Conservation (phyloP, 2,113 vertebrate species). For the Peucedramus taeniatus region DNA sequence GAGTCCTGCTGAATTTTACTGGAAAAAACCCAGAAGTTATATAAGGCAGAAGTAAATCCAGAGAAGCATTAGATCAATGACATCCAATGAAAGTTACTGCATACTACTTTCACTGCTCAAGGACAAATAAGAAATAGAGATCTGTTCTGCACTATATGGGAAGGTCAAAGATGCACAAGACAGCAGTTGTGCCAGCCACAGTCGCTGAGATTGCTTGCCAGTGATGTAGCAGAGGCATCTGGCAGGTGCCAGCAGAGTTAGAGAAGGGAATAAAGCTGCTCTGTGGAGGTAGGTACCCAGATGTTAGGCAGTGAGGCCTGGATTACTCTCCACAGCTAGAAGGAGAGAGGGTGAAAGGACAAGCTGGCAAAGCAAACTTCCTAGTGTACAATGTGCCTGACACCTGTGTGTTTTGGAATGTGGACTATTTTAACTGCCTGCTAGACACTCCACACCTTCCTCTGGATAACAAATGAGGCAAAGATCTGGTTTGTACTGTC, state of each 20-base stretch:
- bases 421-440: not conserved
- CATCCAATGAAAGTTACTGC: not conserved
- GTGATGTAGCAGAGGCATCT: not conserved
- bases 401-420: accelerated
- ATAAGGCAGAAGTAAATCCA: not conserved
- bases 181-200: not conserved
- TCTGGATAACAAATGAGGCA: not conserved
- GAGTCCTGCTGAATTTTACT: not conserved
- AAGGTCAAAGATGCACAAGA: not conserved
- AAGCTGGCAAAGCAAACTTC: not conserved
- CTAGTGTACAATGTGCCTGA: accelerated
- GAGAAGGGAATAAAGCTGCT: not conserved
- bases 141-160: not conserved
- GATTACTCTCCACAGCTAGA: not conserved
- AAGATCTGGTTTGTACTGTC: not conserved
- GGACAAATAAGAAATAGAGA: not conserved
- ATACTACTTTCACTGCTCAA: not conserved
- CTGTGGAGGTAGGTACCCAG: not conserved
- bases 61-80: not conserved
- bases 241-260: not conserved
- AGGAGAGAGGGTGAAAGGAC: not conserved
- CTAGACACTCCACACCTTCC: not conserved
- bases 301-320: not conserved
- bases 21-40: accelerated
- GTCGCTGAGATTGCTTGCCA: not conserved